A percentile compares a stretch with the other conserved stretches of the same genome.
These are phyloP conservation scores for Drosophila sulfurigaster DNA, from an alignment of 1,140 invertebrate genomes.

Conservation along the genomic window DNA sequence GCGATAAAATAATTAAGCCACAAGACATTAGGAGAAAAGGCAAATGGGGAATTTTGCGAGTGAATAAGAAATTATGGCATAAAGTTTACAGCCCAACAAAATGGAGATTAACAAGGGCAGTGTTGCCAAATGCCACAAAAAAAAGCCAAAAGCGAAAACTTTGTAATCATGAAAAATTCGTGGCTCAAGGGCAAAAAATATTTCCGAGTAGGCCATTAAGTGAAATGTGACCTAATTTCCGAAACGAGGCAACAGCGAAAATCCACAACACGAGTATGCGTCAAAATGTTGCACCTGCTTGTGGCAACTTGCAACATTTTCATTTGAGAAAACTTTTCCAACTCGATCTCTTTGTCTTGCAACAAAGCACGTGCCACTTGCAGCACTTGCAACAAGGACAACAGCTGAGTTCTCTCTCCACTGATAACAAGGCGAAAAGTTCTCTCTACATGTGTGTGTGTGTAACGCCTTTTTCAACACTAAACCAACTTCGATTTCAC, in stretches of 20 bases:
- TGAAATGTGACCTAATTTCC: conserved; percentile 9
- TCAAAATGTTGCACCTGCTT: conserved; percentile 50
- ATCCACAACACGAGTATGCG: conserved; percentile 54
- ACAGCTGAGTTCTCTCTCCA: conserved; percentile 14
- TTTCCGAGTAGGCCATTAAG: conserved; percentile 1
- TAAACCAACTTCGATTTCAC: conserved; percentile 65
- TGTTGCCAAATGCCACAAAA: conserved; percentile 48
- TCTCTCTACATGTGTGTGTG: conserved; percentile 68
- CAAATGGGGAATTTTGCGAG: not conserved
- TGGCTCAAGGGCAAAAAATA: conserved; percentile 42
- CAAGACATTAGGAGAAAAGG: conserved; percentile 41
- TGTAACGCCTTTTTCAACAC: conserved; percentile 64
- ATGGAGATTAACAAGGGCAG: conserved; percentile 57
- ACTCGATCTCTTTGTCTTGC: conserved; percentile 9
- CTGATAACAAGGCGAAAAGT: conserved; percentile 78
- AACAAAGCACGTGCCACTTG: conserved; percentile 55
- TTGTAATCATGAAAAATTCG: conserved; percentile 65
- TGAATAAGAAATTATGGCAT: conserved; percentile 60
- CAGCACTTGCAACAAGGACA: conserved; percentile 38
- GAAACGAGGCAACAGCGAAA: not conserved
- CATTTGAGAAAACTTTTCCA: conserved; percentile 72
- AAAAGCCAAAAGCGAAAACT: conserved; percentile 29
- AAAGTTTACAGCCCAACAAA: conserved; percentile 50
- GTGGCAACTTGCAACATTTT: conserved; percentile 63
- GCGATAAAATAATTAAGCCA: conserved; percentile 73